phyloP scores from a whole-genome alignment of 2,797 vertebrate species.

The Lagorchestes hirsutus region DNA sequence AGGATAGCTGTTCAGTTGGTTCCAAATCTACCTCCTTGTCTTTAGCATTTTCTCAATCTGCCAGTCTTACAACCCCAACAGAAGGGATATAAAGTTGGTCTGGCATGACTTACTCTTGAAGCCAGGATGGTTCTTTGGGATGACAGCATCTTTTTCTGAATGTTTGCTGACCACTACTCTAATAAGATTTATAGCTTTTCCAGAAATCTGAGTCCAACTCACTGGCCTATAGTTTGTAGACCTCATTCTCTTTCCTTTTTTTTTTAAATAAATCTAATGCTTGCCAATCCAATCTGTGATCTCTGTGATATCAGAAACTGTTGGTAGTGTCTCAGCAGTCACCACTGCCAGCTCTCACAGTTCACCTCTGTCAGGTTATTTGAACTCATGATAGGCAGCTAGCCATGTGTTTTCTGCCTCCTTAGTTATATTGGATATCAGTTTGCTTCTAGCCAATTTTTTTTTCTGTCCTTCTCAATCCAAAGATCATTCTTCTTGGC shows the following conservation, averaged over 20 bases:
- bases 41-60: neutral
- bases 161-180: neutral
- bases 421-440: neutral
- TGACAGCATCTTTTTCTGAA: neutral
- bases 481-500: neutral
- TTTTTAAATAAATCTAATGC: neutral
- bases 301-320: neutral
- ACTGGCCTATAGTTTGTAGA: neutral
- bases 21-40: neutral
- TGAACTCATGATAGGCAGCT: neutral
- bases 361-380: neutral
- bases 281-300: neutral
- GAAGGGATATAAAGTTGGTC: neutral
- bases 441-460: neutral
- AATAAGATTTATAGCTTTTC: neutral
- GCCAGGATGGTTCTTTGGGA: neutral
- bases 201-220: neutral
- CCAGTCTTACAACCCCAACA: neutral
- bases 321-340: neutral
- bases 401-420: neutral
- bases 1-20: neutral
- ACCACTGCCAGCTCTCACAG: neutral
- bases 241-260: neutral
- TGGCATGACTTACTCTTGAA: neutral
- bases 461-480: neutral